A percentile compares a stretch with the other conserved stretches of the same genome.
Evolutionary conservation across 2,888 invertebrate genomes (phyloP).

Genomic region (Lasiommata megera): DNA sequence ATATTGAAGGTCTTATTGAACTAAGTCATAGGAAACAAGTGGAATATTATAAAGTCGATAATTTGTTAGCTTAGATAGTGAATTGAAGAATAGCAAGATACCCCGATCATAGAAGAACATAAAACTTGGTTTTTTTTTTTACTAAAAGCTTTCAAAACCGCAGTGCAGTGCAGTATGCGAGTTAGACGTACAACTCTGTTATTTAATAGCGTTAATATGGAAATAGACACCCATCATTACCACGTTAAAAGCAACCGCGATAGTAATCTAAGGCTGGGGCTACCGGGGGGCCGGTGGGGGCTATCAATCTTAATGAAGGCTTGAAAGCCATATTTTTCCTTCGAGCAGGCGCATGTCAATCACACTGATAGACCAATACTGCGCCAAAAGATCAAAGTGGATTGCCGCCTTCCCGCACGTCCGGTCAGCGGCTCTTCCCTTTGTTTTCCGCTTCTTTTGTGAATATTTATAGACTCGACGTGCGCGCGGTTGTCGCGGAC

Average conservation of each 20-base stretch:
- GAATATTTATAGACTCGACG: constrained; percentile 48
- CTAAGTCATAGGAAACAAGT: too few relatives aligned
- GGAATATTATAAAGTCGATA: too few relatives aligned
- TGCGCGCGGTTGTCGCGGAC: background rate
- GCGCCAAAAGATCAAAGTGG: constrained; percentile 32
- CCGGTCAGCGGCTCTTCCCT: constrained; percentile 47
- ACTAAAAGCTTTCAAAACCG: too few relatives aligned
- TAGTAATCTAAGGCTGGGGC: constrained; percentile 26
- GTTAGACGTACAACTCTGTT: too few relatives aligned
- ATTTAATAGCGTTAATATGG: constrained; percentile 10
- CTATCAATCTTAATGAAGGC: constrained; percentile 73
- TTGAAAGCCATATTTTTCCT: constrained; percentile 70
- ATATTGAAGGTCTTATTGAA: too few relatives aligned
- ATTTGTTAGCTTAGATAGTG: too few relatives aligned
- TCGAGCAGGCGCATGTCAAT: constrained; percentile 60
- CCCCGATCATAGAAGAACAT: too few relatives aligned
- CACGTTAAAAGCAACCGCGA: constrained; percentile 32
- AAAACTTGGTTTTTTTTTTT: too few relatives aligned
- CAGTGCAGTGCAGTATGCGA: too few relatives aligned
- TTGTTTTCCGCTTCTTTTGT: constrained; percentile 58
- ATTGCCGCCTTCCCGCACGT: constrained; percentile 31
- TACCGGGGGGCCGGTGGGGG: constrained; percentile 20
- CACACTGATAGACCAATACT: constrained; percentile 50
- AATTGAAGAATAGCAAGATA: too few relatives aligned
- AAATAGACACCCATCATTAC: constrained; percentile 25